Conservation (phyloP, 1,140 invertebrate genomes). For the Sinonovacula constricta region DNA sequence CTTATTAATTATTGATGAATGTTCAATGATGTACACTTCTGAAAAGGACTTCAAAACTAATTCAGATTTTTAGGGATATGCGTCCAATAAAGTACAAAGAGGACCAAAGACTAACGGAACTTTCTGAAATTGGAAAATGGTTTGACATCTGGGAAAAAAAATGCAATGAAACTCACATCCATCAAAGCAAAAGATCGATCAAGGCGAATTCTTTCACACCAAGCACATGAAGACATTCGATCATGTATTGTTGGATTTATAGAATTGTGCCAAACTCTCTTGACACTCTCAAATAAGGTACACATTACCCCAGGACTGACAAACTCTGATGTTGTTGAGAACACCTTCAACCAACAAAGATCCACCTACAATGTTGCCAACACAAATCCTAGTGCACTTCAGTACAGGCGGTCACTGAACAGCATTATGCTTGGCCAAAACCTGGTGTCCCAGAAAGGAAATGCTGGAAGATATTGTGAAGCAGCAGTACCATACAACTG, state of each 20-base stretch:
- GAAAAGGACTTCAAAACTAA: slow-evolving; percentile 2
- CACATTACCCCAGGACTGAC: slow-evolving; percentile 25
- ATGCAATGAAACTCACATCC: no score
- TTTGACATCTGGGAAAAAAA: slow-evolving; percentile 13
- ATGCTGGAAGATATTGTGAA: slow-evolving; percentile 12
- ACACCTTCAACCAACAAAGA: slow-evolving; percentile 47
- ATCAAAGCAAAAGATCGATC: no score
- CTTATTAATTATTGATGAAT: slow-evolving; percentile 24
- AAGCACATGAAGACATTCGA: slow-evolving; percentile 18
- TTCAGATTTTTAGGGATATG: slow-evolving; percentile 23
- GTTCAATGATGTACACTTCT: slow-evolving; percentile 26
- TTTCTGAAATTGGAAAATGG: no score
- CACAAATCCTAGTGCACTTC: slow-evolving; percentile 37
- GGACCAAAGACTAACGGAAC: no score
- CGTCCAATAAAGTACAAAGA: no score
- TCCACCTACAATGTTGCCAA: slow-evolving; percentile 39
- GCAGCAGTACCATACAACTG: neutral
- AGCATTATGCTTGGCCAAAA: slow-evolving; percentile 36
- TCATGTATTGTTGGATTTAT: slow-evolving; percentile 24
- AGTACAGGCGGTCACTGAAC: slow-evolving; percentile 31
- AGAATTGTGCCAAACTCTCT: neutral
- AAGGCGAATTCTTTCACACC: no score
- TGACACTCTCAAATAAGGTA: neutral
- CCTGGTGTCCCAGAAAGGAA: slow-evolving; percentile 29
- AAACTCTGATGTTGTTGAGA: slow-evolving; percentile 52